phyloP scores from a whole-genome alignment of 2,888 invertebrate species.

The Odontocerum albicorne region DNA sequence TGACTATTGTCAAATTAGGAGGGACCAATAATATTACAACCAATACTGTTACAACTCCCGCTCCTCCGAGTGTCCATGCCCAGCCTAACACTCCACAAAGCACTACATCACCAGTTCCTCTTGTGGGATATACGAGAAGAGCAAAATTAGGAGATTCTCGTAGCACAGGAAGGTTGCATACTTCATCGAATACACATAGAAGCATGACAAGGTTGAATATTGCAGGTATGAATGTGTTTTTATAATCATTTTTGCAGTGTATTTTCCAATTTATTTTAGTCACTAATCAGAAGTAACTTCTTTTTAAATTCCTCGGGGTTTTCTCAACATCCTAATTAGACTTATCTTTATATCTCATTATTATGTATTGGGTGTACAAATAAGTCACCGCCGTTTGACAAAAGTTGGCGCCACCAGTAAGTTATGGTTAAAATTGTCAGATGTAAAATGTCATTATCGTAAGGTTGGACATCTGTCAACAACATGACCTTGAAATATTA shows the following conservation, averaged over 20 bases:
- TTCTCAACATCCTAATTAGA: too few relatives aligned
- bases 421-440: too few relatives aligned
- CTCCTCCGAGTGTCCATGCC: constrained; percentile 36
- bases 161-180: constrained; percentile 73
- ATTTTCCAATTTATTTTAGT: not conserved
- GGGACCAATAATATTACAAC: constrained; percentile 43
- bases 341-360: too few relatives aligned
- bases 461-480: too few relatives aligned
- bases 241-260: not conserved
- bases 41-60: constrained; percentile 22
- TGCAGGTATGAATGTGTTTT: constrained; percentile 49
- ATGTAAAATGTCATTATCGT: too few relatives aligned
- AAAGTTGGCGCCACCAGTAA: too few relatives aligned
- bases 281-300: not conserved
- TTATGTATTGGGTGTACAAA: too few relatives aligned
- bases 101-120: constrained; percentile 29
- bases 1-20: constrained; percentile 79
- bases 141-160: constrained; percentile 74
- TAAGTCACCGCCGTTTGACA: too few relatives aligned
- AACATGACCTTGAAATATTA: too few relatives aligned
- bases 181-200: constrained; percentile 71
- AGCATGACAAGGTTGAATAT: constrained; percentile 80
- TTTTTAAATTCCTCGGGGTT: too few relatives aligned
- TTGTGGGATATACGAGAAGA: constrained; percentile 57
- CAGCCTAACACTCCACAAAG: constrained; percentile 36